Evolutionary conservation across 1,140 invertebrate species (phyloP), one percentile per base, ranked within the genome.

Genomic region (Heliothis virescens): DNA sequence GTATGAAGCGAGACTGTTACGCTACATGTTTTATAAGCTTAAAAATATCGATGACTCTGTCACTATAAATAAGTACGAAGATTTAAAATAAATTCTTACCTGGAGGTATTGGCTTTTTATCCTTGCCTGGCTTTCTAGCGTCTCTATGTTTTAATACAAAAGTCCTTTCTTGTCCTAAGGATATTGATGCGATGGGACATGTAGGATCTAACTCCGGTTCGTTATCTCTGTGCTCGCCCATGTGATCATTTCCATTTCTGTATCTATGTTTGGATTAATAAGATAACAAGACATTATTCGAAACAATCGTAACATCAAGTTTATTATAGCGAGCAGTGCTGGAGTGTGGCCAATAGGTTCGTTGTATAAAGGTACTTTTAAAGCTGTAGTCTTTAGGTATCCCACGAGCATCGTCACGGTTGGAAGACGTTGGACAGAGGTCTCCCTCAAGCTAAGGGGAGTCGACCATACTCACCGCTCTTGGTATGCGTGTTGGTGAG

Each of bases 1-100:
- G 0, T 99, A 98, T 87, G 98, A 99, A 95, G 97, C 98, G 0
- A 95, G 99, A 83, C 95, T 97, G 72, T 92, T 99, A 4, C 98
- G 99, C 92, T 96, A 97, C 85, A 95, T 99, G 82, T 96, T 99
- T 79, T 94, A 98, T 62, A 97, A 97, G 87, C 89, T 97, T 71
- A 96, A 96, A 82, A 96, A 95, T 75, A 95, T 95, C 71, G 94
- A 95, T 74, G 90, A 93, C 55, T 95, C 93, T 67, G 94, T 95
- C 9, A 95, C 90, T 73, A 95, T 95, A 73, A 92, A 95, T 82
- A 95, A 95, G 80, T 95, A 95, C 86, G 95, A 95, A 88, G 95
- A 95, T 90, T 89, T 95, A 48, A 95, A 95, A 81, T 93, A 90
- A 50, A 73, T 16, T 77, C 75, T 90, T 83, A 94, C 94, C 90